These are phyloP conservation scores for Acomys russatus DNA, from an alignment of 2,797 vertebrate species.

Conservation along the genomic window DNA sequence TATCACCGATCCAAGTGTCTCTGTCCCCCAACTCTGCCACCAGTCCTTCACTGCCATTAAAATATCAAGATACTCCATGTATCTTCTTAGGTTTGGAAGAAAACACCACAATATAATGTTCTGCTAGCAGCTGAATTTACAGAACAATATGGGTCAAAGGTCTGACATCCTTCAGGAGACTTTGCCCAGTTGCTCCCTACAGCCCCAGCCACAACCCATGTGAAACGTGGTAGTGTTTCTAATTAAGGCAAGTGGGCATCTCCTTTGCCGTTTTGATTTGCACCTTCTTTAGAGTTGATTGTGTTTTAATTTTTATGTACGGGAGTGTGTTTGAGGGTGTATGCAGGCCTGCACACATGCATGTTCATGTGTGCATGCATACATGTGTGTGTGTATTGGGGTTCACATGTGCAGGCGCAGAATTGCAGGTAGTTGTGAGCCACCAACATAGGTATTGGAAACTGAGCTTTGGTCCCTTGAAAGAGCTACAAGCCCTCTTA, in stretches of 20 bases:
- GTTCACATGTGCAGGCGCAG: too few relatives aligned
- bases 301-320: neutral
- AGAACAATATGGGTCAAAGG: neutral
- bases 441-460: neutral
- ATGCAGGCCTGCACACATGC: neutral
- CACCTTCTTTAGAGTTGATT: neutral
- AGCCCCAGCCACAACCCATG: neutral
- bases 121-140: too few relatives aligned
- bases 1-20: rapidly evolving
- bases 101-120: neutral
- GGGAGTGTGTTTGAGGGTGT: neutral
- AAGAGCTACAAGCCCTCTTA: neutral
- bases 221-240: neutral
- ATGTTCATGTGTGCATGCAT: too few relatives aligned
- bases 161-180: neutral
- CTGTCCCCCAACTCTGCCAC: rapidly evolving
- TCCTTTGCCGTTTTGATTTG: neutral
- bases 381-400: neutral
- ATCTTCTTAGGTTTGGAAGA: neutral
- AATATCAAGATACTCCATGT: neutral
- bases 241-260: neutral
- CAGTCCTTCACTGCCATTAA: neutral
- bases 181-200: too few relatives aligned
- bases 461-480: too few relatives aligned
- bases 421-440: neutral